Percentiles rank a stretch among this genome's conserved stretches.
phyloP scores from a whole-genome alignment of 2,113 vertebrate species.

The Carassius auratus region DNA sequence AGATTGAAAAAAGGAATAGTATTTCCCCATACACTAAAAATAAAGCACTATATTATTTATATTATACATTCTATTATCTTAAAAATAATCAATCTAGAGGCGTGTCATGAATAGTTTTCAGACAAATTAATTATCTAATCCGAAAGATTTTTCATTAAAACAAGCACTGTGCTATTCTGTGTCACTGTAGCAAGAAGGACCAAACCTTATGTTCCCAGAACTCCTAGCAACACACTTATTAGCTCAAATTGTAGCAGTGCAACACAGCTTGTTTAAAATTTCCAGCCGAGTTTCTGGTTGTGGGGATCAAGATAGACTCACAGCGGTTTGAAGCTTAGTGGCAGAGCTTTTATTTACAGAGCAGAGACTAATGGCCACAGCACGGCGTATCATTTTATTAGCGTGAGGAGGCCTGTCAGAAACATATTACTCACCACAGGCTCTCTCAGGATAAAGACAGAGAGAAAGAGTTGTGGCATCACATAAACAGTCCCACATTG shows the following conservation, averaged over 20 bases:
- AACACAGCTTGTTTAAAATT: conserved; percentile 17
- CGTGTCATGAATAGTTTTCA: conserved; percentile 14
- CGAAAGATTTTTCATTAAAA: background rate
- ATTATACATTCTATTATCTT: background rate
- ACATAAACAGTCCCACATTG: background rate
- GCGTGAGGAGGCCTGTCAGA: conserved; percentile 43
- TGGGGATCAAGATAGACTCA: conserved; percentile 20
- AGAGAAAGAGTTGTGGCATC: background rate
- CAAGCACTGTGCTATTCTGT: background rate
- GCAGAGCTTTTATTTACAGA: conserved; percentile 47
- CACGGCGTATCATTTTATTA: conserved; percentile 44
- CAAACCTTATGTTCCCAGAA: background rate
- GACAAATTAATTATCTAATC: conserved; percentile 6
- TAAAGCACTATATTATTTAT: background rate
- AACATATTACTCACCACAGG: conserved; percentile 42
- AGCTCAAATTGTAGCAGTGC: conserved; percentile 13
- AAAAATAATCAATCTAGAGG: background rate
- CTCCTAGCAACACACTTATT: conserved; percentile 3
- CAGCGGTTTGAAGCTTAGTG: conserved; percentile 12
- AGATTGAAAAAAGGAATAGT: background rate
- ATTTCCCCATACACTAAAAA: background rate
- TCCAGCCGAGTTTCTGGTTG: conserved; percentile 19
- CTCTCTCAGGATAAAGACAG: background rate
- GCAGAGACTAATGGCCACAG: conserved; percentile 46
- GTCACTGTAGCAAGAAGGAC: background rate